These are phyloP conservation scores for Sebastiscus albofasciatus DNA, from an alignment of 2,797 vertebrate genomes.

Conservation along the genomic window DNA sequence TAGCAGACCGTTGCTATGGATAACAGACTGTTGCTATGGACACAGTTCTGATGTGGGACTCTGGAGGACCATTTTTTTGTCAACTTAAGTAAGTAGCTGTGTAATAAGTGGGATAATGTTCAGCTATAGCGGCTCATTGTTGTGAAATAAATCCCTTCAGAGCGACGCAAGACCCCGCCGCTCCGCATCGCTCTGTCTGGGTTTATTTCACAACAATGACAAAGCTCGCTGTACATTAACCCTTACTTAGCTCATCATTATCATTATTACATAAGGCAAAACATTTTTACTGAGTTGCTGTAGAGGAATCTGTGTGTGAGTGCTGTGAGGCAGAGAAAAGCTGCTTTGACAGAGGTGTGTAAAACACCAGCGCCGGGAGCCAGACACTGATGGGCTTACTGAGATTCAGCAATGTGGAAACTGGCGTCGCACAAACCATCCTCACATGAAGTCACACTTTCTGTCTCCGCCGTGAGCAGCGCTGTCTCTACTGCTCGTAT, in stretches of 20 bases:
- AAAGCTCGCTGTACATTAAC: too few relatives aligned
- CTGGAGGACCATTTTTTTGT: too few relatives aligned
- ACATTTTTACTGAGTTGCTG: not conserved
- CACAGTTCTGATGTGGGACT: too few relatives aligned
- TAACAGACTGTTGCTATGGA: too few relatives aligned
- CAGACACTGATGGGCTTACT: conserved; percentile 69
- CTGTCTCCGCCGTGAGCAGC: conserved; percentile 25
- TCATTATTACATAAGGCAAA: not conserved
- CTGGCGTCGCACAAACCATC: conserved; percentile 62
- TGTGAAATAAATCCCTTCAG: too few relatives aligned
- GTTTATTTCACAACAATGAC: too few relatives aligned
- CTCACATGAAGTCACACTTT: conserved; percentile 69
- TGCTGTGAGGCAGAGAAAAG: conserved; percentile 59
- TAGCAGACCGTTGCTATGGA: too few relatives aligned
- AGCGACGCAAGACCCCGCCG: accelerated
- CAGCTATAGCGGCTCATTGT: too few relatives aligned
- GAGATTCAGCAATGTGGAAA: conserved; percentile 73
- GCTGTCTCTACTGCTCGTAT: conserved; percentile 14
- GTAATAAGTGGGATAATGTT: too few relatives aligned
- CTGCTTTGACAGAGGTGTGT: conserved; percentile 61
- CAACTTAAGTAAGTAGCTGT: too few relatives aligned
- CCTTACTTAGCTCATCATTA: not conserved
- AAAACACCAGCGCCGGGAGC: conserved; percentile 31
- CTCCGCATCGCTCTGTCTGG: too few relatives aligned
- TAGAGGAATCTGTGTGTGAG: not conserved